Base-by-base conservation (phyloP, 2,888 invertebrate species). In the Lamproptera curius region DNA sequence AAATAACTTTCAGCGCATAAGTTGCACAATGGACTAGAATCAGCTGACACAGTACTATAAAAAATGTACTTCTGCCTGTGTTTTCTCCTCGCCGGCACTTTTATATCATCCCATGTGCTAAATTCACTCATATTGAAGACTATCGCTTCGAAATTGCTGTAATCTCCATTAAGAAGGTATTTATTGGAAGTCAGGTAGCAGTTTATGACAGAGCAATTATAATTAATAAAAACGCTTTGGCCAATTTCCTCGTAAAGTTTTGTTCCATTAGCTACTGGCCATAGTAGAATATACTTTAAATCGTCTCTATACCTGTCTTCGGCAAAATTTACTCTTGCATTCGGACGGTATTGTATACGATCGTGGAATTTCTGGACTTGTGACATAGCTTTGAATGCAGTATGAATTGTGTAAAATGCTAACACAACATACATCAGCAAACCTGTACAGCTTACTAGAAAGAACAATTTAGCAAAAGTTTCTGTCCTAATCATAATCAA, bases 11-110 rank as follows among this genome's bases (percentile, higher is more conserved):
- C 75, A 1, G 70, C 61, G 6, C 54, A 54, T 0, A 62, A 3
- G 20, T 70, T 64, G 53, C 86, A 87, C 16, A 81, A 56, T 0
- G 82, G 79, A 26, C 58, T 46, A 1, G 64, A 54, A 3, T 68
- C 61, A 0, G 84, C 59, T 0, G 85, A 61, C 31, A 63, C 53
- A 56, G 67, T 72, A 8, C 76, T 73, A 31, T 71, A 68, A 48
- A 85, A 83, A 3, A 88, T 58, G 50, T 76, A 87, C 49, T 79
- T 82, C 52, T 87, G 86, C 1, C 61, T 47, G 0, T 20, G n/a
- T 0, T 60, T 58, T 54, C 86, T 73, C 2, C 46, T 48, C 10
- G 53, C 39, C 0, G 83, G 83, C 9, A 76, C 48, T 0, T 55
- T 46, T 1, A 38, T 16, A 13, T 59, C 61, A 15, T 49, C 52